Percentiles rank a stretch among this genome's conserved stretches.
Evolutionary conservation across 2,797 vertebrate species (phyloP).

Genomic region (Artibeus lituratus): DNA sequence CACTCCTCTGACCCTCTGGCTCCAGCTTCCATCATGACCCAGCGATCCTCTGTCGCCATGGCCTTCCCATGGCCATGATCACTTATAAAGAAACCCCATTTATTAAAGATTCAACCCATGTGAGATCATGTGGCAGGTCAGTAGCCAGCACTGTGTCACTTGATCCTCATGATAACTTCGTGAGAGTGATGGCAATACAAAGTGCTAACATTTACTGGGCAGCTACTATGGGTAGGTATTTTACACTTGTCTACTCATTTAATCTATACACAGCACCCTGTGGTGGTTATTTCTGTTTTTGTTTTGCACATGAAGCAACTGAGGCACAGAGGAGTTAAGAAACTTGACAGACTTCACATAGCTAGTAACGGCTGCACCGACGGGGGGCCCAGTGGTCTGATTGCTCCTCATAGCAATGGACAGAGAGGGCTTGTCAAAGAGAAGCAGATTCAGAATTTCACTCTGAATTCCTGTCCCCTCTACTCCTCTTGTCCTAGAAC

Average conservation of each 20-base stretch:
- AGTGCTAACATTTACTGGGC: neutral
- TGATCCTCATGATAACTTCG: neutral
- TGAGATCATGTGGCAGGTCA: neutral
- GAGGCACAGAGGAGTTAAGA: neutral
- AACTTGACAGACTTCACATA: neutral
- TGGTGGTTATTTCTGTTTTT: neutral
- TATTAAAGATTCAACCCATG: neutral
- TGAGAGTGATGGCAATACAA: neutral
- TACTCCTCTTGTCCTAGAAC: neutral
- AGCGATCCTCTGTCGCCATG: conserved; percentile 35
- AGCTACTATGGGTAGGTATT: neutral
- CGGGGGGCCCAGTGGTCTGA: neutral
- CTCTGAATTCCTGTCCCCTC: neutral
- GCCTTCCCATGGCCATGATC: neutral
- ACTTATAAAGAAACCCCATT: neutral
- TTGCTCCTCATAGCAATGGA: neutral
- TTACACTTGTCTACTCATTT: neutral
- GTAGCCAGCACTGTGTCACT: neutral
- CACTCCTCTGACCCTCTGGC: neutral
- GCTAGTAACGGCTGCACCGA: too few species aligned
- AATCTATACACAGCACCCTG: neutral
- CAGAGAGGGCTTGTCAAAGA: neutral
- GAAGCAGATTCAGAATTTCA: neutral
- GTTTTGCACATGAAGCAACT: neutral
- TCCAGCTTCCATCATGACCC: conserved; percentile 33